Percentiles rank a stretch among this genome's conserved stretches.
phyloP scores from a whole-genome alignment of 2,113 vertebrate genomes.

The Ploceus nigricollis region DNA sequence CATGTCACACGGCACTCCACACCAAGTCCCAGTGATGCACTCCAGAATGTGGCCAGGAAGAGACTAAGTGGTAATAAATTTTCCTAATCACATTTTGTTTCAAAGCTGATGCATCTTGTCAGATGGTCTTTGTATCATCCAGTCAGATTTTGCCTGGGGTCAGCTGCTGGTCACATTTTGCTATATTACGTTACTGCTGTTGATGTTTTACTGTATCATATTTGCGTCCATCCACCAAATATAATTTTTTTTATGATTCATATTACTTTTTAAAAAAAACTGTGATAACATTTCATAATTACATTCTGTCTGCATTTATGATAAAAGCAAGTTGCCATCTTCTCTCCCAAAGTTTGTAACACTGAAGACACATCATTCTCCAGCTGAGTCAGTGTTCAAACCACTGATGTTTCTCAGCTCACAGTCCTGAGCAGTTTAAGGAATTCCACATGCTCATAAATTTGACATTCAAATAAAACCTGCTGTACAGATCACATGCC shows the following conservation, averaged over 20 bases:
- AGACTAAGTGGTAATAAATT: not conserved
- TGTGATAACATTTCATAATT: conserved; percentile 6
- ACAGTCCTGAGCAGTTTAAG: not conserved
- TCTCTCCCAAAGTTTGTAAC: not conserved
- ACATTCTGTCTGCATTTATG: not conserved
- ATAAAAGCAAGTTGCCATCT: not conserved
- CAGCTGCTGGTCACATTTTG: not conserved
- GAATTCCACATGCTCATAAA: not conserved
- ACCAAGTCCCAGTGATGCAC: not conserved
- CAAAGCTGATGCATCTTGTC: not conserved
- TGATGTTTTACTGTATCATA: not conserved
- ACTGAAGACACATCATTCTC: not conserved
- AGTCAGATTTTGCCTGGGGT: not conserved
- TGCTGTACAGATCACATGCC: not conserved
- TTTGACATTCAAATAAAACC: not conserved
- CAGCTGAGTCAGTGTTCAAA: not conserved
- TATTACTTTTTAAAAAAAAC: not conserved
- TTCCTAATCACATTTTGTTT: conserved; percentile 12
- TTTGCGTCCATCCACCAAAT: not conserved
- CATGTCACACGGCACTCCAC: not conserved
- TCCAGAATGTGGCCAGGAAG: not conserved
- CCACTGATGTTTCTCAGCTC: not conserved
- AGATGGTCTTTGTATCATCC: not conserved
- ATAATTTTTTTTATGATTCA: not conserved
- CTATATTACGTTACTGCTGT: not conserved